These are phyloP conservation scores for Clepsis dumicolana DNA, from an alignment of 2,888 invertebrate species.

Conservation along the genomic window DNA sequence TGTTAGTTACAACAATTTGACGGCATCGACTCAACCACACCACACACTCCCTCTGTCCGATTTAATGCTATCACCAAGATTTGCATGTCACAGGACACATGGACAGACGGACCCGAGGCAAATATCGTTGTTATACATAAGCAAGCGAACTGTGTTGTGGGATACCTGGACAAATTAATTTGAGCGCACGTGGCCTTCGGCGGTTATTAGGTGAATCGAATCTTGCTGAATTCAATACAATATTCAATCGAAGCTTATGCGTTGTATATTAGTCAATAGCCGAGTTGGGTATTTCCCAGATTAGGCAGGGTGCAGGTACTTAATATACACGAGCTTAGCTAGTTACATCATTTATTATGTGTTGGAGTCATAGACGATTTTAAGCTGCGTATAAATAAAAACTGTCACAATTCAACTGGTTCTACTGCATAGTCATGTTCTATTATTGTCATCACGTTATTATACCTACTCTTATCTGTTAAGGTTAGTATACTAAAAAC, in stretches of 20 bases:
- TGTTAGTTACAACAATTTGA: conserved; percentile 78
- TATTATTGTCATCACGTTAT: no score
- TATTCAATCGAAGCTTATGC: conserved; percentile 21
- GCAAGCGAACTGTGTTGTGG: conserved; percentile 66
- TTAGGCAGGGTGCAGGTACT: not conserved
- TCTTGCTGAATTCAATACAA: conserved; percentile 28
- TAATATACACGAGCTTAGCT: not conserved
- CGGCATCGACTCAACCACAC: conserved; percentile 61
- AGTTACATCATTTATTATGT: no score
- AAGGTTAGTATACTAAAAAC: no score
- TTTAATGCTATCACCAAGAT: conserved; percentile 84
- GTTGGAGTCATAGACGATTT: no score
- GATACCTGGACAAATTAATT: conserved; percentile 55
- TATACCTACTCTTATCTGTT: no score
- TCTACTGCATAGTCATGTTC: no score
- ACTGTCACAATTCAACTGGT: no score
- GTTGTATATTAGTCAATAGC: conserved; percentile 3
- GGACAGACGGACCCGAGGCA: conserved; percentile 58
- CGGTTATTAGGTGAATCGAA: conserved; percentile 32
- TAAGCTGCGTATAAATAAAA: no score
- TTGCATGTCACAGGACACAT: conserved; percentile 82
- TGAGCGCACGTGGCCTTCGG: conserved; percentile 31
- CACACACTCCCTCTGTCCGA: conserved; percentile 72
- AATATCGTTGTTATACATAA: conserved; percentile 63
- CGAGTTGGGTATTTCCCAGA: not conserved